Evolutionary conservation across 2,797 vertebrate genomes (phyloP), one percentile per base, ranked within the genome.

Genomic region (Pogonophryne albipinna): DNA sequence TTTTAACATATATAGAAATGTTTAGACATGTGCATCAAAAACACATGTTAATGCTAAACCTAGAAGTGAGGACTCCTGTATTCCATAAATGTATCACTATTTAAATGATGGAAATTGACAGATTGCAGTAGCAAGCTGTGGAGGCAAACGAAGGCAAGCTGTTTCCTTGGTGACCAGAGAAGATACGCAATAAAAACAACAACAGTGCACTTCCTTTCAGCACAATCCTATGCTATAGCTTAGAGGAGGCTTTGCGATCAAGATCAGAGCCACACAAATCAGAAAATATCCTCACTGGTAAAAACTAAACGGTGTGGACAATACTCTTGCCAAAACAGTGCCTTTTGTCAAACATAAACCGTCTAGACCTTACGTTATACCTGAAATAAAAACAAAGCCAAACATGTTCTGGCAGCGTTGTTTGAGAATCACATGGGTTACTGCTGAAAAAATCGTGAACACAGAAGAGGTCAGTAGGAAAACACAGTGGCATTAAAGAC

Each of bases 81-180:
- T 80, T 87, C 78, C 79, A 88, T 83, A 78, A 66, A n/a, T 76
- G 78, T 81, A 76, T 73, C 16, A 20, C 74, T 56, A 66, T 59
- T 86, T 52, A 87, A 87, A 83, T 84, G 79, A 93, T 87, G 88
- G 84, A 91, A 81, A 86, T 86, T 82, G 76, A 90, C 79, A 76
- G 68, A 85, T 41, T 83, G 85, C 81, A 85, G 79, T 38, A 70
- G 85, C 74, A 78, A 84, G 76, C 82, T 80, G 85, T 65, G 49
- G 71, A 79, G 34, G 78, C 61, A 84, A 79, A 83, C 84, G 75
- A 68, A 60, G 50, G 59, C 67, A 51, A 78, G 71, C 71, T 72
- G 74, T 89, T 85, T 89, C 80, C 75, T 84, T 83, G 83, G 78
- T 66, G 76, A 89, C 61, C 56, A 71, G 34, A 71, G 44, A 80